Percentiles rank a stretch among this genome's conserved stretches.
Evolutionary conservation across 2,797 vertebrate species (phyloP).

Genomic region (Discoglossus pictus): DNA sequence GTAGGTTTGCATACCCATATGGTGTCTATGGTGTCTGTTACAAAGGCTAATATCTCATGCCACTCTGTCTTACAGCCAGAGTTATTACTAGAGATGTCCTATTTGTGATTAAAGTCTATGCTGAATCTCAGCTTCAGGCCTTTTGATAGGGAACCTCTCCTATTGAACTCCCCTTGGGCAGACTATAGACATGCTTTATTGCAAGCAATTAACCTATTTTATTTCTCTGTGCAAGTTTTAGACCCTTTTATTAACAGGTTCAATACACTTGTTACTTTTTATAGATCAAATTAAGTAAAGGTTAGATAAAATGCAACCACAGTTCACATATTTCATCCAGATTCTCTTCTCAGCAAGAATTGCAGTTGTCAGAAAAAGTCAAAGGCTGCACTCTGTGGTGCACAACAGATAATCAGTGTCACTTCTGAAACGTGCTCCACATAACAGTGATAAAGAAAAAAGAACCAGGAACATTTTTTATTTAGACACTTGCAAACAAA

Average conservation of each 20-base stretch:
- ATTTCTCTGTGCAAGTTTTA: slow-evolving; percentile 39
- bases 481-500: too few species aligned
- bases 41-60: too few species aligned
- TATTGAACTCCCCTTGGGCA: slow-evolving; percentile 31
- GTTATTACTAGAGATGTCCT: too few species aligned
- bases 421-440: slow-evolving; percentile 22
- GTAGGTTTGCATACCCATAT: too few species aligned
- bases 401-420: slow-evolving; percentile 14
- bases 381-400: slow-evolving; percentile 15
- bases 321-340: slow-evolving; percentile 43
- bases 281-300: slow-evolving; percentile 51
- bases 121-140: slow-evolving; percentile 2
- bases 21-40: too few species aligned
- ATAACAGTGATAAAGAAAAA: neutral
- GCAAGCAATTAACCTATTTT: slow-evolving; percentile 51
- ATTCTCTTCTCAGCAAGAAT: slow-evolving; percentile 35
- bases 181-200: slow-evolving; percentile 46
- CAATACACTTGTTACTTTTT: slow-evolving; percentile 48
- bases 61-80: too few species aligned
- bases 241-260: slow-evolving; percentile 49
- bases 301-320: slow-evolving; percentile 43
- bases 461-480: too few species aligned
- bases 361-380: slow-evolving; percentile 38
- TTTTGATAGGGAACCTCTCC: slow-evolving; percentile 3
- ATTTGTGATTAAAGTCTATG: neutral